Evolutionary conservation across 2,113 vertebrate species (phyloP).

Genomic region (Neoarius graeffei): DNA sequence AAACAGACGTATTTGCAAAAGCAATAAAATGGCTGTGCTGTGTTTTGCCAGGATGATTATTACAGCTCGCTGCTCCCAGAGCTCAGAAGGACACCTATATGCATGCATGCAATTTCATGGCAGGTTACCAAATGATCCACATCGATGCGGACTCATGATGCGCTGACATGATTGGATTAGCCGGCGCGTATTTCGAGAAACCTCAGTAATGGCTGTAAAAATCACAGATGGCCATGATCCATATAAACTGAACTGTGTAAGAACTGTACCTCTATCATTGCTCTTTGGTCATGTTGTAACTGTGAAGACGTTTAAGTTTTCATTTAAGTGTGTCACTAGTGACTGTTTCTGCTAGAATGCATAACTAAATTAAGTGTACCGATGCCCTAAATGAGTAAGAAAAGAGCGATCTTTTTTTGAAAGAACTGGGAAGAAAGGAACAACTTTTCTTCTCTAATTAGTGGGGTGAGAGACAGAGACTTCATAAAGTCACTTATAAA

Average conservation of each 20-base stretch:
- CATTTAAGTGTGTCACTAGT: background rate
- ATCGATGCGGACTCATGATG: conserved; percentile 16
- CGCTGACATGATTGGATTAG: conserved; percentile 48
- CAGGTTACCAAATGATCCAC: conserved; percentile 39
- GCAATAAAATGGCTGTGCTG: conserved; percentile 3
- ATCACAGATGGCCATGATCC: conserved; percentile 19
- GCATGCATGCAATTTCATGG: conserved; percentile 39
- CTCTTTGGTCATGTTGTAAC: background rate
- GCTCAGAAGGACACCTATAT: conserved; percentile 20
- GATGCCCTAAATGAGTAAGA: background rate
- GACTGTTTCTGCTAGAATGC: background rate
- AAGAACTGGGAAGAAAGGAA: conserved; percentile 8
- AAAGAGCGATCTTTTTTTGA: conserved; percentile 22
- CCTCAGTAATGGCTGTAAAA: conserved; percentile 15
- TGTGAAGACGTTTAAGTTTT: background rate
- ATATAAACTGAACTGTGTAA: background rate
- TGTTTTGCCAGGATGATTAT: conserved; percentile 23
- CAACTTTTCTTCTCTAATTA: conserved; percentile 48
- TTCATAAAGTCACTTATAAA: conserved; percentile 37
- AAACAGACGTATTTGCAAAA: background rate
- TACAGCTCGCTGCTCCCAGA: background rate
- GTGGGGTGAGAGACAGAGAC: conserved; percentile 20
- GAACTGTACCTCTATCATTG: background rate
- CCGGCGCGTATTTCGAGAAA: conserved; percentile 27
- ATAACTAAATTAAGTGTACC: background rate